phyloP scores from a whole-genome alignment of 2,113 vertebrate species.

The Misgurnus mizolepis region DNA sequence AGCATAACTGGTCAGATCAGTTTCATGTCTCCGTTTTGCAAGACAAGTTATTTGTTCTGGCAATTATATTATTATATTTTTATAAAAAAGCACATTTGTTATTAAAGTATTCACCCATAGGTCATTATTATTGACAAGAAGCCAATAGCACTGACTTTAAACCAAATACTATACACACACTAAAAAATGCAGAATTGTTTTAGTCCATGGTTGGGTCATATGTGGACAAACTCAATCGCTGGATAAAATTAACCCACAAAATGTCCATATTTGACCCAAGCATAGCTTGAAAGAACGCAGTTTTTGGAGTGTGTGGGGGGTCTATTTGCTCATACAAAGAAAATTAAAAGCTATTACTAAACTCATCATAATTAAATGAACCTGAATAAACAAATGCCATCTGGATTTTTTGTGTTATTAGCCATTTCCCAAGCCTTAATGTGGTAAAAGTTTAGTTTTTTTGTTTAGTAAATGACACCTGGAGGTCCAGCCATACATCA shows the following conservation, averaged over 20 bases:
- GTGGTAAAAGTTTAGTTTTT: not conserved
- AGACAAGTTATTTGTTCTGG: not conserved
- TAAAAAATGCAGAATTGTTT: too few species aligned
- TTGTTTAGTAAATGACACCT: not conserved
- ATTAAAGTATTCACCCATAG: not conserved
- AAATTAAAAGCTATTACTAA: not conserved
- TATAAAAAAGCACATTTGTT: not conserved
- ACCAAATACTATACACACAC: not conserved
- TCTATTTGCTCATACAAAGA: not conserved
- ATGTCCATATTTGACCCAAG: too few species aligned
- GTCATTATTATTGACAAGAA: not conserved
- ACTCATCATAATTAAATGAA: slow-evolving; percentile 11
- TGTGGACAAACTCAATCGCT: too few species aligned
- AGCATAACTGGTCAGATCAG: not conserved
- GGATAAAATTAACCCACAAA: too few species aligned
- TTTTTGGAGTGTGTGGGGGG: not conserved
- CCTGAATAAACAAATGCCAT: slow-evolving; percentile 24
- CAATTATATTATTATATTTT: not conserved
- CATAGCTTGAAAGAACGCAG: too few species aligned
- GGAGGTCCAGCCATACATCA: slow-evolving; percentile 8
- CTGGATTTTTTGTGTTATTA: not conserved
- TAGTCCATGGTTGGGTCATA: too few species aligned
- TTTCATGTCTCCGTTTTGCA: not conserved
- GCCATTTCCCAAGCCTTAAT: not conserved
- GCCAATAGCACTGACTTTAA: not conserved